Evolutionary conservation across 2,888 invertebrate species (phyloP), one percentile per base, ranked within the genome.

Genomic region (Noctua fimbriata): DNA sequence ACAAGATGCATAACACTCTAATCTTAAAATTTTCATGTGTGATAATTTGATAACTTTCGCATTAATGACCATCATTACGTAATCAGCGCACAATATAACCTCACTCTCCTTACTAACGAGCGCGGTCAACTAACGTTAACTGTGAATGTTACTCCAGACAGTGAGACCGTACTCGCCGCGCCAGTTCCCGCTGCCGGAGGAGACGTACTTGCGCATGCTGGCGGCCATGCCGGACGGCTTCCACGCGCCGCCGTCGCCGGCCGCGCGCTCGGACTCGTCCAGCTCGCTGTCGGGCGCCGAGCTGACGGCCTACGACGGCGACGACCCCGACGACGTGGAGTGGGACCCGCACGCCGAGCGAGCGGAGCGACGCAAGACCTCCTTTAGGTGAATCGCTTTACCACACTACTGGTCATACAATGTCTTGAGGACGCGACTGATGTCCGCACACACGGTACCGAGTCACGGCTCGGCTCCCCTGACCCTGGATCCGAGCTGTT

Each of bases 251-350:
- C n/a, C 72, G 87, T 85, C 28, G 44, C 52, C 69, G 76, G 83
- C 86, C n/a, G 83, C 67, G 41, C 84, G 4, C 63, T 52, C 41
- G 36, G 92, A 92, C 24, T 87, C 87, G 14, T 87, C 92, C 83
- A 92, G 95, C 89, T 82, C 93, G 36, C 84, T 95, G 74, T 95
- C 95, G 1, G 93, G 95, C 0, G 69, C 94, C 60, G 94, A 96
- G 0, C 92, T 93, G 1, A 77, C 92, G 3, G 85, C 92, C 32
- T 95, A 95, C 95, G 98, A 98, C 86, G 98, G 98, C 88, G 98
- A 98, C 92, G 98, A 98, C 95, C 98, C 98, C 47, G 98, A 98
- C 93, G 98, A 98, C 96, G 98, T 98, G 12, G 98, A 98, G 92
- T 99, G 99, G 99, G 98, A 97, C 36, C 97, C 96, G 7, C 90